A percentile compares a stretch with the other conserved stretches of the same genome.
These are phyloP conservation scores for Escarpia spicata DNA, from an alignment of 2,888 invertebrate genomes.

Conservation along the genomic window DNA sequence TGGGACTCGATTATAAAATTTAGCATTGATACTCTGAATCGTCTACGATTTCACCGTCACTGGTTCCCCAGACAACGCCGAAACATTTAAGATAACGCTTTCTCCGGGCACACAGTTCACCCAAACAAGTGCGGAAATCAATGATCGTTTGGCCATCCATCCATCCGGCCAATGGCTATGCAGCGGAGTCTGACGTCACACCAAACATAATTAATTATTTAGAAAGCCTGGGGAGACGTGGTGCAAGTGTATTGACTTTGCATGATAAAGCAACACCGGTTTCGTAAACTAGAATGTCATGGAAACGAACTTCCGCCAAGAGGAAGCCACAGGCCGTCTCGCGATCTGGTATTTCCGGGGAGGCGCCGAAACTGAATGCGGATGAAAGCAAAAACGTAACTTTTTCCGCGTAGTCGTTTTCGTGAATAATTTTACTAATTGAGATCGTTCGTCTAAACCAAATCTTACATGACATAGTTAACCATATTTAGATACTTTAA, in stretches of 20 bases:
- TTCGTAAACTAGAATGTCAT: not conserved
- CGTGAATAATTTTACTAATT: not conserved
- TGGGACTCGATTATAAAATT: not conserved
- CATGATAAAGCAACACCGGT: not conserved
- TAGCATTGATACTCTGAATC: not conserved
- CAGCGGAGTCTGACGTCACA: not conserved
- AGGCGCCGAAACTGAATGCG: not conserved
- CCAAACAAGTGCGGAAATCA: not conserved
- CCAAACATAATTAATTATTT: not conserved
- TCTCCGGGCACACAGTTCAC: not conserved
- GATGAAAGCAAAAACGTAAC: not conserved
- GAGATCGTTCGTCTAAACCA: too few relatives aligned
- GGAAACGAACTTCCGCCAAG: not conserved
- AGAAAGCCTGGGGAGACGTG: not conserved
- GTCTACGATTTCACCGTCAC: not conserved
- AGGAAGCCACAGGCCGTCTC: not conserved
- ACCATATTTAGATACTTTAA: too few relatives aligned
- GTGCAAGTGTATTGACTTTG: not conserved
- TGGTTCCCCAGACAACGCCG: not conserved
- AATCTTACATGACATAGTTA: too few relatives aligned
- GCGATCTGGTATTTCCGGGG: not conserved
- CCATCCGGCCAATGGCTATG: not conserved
- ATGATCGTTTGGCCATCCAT: not conserved
- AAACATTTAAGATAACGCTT: not conserved
- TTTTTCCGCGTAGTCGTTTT: not conserved